Conservation (phyloP, 2,888 invertebrate genomes). For the Trissolcus japonicus region DNA sequence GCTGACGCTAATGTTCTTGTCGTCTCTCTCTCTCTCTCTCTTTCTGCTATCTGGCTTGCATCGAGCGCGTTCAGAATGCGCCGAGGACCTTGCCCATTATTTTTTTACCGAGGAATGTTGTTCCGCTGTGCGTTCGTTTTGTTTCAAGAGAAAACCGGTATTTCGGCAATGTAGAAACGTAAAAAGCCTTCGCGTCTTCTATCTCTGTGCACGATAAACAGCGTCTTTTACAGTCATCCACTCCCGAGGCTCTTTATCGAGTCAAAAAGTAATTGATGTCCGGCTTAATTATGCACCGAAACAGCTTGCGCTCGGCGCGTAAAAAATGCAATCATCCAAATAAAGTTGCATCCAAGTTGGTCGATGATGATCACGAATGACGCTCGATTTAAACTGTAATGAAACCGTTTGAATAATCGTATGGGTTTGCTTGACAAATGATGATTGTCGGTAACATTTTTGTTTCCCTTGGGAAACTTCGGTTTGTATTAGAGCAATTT, state of each 20-base stretch:
- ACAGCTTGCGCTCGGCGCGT: too few relatives aligned
- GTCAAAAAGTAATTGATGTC: conserved; percentile 19
- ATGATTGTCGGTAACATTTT: neutral
- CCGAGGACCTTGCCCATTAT: conserved; percentile 48
- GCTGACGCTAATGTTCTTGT: conserved; percentile 40
- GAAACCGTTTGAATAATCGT: too few relatives aligned
- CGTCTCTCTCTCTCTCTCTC: conserved; percentile 31
- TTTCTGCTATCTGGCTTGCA: conserved; percentile 37
- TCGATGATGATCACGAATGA: too few relatives aligned
- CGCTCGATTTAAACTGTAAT: too few relatives aligned
- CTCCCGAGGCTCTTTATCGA: conserved; percentile 5
- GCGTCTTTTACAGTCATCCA: neutral
- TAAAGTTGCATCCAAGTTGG: too few relatives aligned
- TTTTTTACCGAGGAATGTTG: conserved; percentile 47
- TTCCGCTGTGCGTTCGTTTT: conserved; percentile 36
- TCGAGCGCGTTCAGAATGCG: conserved; percentile 20
- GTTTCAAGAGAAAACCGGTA: conserved; percentile 42
- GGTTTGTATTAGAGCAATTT: too few relatives aligned
- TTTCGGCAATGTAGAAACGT: conserved; percentile 42
- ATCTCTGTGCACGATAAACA: conserved; percentile 25
- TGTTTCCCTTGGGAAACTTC: neutral
- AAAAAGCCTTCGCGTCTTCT: conserved; percentile 27
- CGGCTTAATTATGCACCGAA: conserved; percentile 4
- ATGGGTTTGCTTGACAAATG: too few relatives aligned
- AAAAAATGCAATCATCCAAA: too few relatives aligned